Conservation (phyloP, 2,888 invertebrate genomes). For the Noctua janthina region DNA sequence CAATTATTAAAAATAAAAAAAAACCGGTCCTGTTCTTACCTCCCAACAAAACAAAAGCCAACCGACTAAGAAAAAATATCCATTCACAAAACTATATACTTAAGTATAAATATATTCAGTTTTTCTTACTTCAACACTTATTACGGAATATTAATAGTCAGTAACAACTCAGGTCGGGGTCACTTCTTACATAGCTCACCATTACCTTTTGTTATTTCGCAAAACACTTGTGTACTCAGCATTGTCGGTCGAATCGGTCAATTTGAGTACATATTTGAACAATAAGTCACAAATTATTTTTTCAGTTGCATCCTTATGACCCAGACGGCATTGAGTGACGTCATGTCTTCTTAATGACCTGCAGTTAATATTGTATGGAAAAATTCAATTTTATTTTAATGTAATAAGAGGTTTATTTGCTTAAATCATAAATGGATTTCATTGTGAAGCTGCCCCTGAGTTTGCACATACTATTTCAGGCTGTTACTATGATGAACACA, state of each 20-base stretch:
- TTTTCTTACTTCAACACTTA: conserved; percentile 56
- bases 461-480: not conserved
- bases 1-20: not conserved
- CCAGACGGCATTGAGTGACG: conserved; percentile 79
- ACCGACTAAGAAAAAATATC: conserved; percentile 30
- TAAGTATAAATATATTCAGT: conserved; percentile 18
- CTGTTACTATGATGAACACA: not conserved
- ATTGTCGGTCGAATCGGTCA: conserved; percentile 84
- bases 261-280: conserved; percentile 66
- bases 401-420: not conserved
- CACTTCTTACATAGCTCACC: conserved; percentile 69
- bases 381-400: not conserved
- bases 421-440: not conserved
- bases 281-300: conserved; percentile 75
- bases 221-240: conserved; percentile 79
- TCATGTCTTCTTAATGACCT: conserved; percentile 66
- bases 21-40: not conserved
- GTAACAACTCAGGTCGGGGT: conserved; percentile 68
- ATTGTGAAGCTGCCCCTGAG: too few relatives aligned
- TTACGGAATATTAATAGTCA: conserved; percentile 52
- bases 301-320: conserved; percentile 80
- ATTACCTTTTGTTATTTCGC: conserved; percentile 64
- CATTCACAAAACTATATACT: conserved; percentile 31
- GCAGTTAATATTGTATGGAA: conserved; percentile 43
- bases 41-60: conserved; percentile 20